Evolutionary conservation across 2,797 vertebrate genomes (phyloP).

Genomic region (Oryzias sinensis): DNA sequence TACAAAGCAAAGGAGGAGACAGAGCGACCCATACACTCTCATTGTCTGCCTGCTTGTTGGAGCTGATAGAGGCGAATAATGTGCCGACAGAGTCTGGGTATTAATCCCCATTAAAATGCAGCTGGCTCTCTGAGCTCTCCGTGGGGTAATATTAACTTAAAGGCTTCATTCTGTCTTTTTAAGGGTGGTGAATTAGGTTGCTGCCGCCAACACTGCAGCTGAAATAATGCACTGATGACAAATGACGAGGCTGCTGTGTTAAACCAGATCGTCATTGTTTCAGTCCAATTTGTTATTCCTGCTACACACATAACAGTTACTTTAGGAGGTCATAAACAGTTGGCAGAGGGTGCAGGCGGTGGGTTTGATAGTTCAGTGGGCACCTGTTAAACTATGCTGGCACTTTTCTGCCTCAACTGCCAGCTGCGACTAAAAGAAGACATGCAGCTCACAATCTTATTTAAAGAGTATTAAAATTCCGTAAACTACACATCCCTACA

Average conservation of each 20-base stretch:
- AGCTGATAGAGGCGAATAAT: slow-evolving; percentile 76
- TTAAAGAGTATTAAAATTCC: neutral
- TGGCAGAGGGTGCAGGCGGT: slow-evolving; percentile 44
- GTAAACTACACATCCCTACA: neutral
- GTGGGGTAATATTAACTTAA: slow-evolving; percentile 75
- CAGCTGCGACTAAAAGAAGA: slow-evolving; percentile 49
- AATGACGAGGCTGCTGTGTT: slow-evolving; percentile 40
- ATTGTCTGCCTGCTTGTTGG: slow-evolving; percentile 60
- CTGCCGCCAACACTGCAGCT: slow-evolving; percentile 29
- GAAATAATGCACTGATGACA: slow-evolving; percentile 42
- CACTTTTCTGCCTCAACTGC: slow-evolving; percentile 48
- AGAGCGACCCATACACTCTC: slow-evolving; percentile 50
- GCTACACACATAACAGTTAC: slow-evolving; percentile 43
- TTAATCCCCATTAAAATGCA: slow-evolving; percentile 78
- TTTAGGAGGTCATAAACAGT: slow-evolving; percentile 60
- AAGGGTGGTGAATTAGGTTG: slow-evolving; percentile 67
- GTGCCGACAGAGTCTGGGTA: slow-evolving; percentile 59
- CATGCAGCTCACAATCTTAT: slow-evolving; percentile 19
- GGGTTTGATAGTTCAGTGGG: slow-evolving; percentile 63
- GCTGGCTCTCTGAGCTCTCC: slow-evolving; percentile 66
- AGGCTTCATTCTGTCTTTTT: slow-evolving; percentile 75
- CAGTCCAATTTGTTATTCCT: slow-evolving; percentile 45
- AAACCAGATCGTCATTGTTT: slow-evolving; percentile 36
- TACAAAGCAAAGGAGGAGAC: slow-evolving; percentile 61
- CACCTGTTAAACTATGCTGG: slow-evolving; percentile 61